Percentiles rank a stretch among this genome's conserved stretches.
phyloP scores from a whole-genome alignment of 1,140 invertebrate species.

The Platorchestia sp. region DNA sequence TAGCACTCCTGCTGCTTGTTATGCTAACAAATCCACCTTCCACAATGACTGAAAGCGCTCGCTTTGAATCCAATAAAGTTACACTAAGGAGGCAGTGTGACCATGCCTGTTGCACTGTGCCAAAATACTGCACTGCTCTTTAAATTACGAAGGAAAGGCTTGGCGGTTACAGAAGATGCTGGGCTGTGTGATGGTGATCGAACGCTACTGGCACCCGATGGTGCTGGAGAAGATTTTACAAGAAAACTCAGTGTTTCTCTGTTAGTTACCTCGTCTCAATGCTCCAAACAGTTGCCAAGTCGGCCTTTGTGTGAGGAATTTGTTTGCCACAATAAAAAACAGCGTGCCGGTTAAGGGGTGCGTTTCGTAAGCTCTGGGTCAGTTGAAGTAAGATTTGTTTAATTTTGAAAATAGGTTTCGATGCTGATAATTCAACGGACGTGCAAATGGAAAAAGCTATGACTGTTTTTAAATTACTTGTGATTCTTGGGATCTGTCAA shows the following conservation, averaged over 20 bases:
- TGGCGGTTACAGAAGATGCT: background rate
- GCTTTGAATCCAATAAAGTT: background rate
- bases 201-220: background rate
- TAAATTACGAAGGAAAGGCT: background rate
- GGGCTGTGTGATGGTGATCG: background rate
- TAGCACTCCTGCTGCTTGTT: background rate
- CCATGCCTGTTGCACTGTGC: background rate
- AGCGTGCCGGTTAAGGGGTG: too few relatives aligned
- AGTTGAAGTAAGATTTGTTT: too few relatives aligned
- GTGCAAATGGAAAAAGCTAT: background rate
- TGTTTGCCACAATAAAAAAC: background rate
- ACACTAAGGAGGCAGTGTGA: background rate
- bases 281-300: background rate
- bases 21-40: background rate
- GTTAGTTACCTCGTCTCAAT: background rate
- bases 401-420: too few relatives aligned
- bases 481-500: background rate
- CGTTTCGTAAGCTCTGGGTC: too few relatives aligned
- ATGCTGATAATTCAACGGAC: too few relatives aligned
- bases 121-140: background rate
- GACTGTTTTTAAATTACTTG: background rate
- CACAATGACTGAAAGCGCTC: background rate
- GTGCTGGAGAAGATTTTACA: background rate
- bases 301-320: background rate
- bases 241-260: background rate